Evolutionary conservation across 2,888 invertebrate species (phyloP).

Genomic region (Leptura quadrifasciata): DNA sequence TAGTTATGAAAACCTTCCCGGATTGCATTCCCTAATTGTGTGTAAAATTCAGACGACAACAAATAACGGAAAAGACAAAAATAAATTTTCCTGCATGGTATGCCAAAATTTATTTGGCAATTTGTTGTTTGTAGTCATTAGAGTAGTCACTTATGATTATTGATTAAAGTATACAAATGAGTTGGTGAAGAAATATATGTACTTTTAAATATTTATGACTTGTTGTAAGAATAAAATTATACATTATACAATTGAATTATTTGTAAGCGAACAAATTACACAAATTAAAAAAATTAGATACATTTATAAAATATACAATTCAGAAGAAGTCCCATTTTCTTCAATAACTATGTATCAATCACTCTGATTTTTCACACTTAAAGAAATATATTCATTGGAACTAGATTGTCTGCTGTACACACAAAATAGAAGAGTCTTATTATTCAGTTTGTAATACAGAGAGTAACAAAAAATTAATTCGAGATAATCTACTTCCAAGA

Average conservation of each 20-base stretch:
- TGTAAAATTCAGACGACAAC: neutral
- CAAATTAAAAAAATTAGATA: neutral
- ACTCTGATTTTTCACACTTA: neutral
- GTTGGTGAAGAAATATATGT: conserved; percentile 29
- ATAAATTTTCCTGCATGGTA: neutral
- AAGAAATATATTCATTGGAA: neutral
- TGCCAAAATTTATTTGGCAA: neutral
- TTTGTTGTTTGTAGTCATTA: neutral
- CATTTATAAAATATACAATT: neutral
- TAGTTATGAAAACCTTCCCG: no score
- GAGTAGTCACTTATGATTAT: conserved; percentile 18
- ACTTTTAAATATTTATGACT: conserved; percentile 45
- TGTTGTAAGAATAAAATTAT: conserved; percentile 45
- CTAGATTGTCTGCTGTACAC: neutral
- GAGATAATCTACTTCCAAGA: neutral
- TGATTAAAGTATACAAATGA: conserved; percentile 40
- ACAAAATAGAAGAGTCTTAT: neutral
- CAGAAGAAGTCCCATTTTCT: neutral
- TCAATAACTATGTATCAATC: neutral
- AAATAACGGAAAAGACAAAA: neutral
- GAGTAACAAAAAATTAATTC: neutral
- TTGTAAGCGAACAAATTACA: conserved; percentile 10
- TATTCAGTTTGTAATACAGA: neutral
- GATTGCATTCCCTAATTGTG: no score
- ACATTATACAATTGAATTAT: conserved; percentile 19